These are phyloP conservation scores for Alligator sinensis DNA, from an alignment of 2,113 vertebrate genomes.

Conservation along the genomic window DNA sequence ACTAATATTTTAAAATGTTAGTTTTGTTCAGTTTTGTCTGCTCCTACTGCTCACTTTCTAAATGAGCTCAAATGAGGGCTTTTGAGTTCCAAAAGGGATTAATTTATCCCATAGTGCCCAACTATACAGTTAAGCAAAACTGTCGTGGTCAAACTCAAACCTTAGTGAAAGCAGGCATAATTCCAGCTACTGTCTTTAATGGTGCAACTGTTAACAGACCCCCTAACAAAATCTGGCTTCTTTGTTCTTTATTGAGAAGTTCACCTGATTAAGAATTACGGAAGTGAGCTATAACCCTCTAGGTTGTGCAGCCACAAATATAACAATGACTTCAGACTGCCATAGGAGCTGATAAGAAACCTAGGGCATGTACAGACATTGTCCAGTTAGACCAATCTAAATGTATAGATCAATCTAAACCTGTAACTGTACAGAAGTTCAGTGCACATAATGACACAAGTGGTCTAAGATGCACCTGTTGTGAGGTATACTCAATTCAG, in stretches of 20 bases:
- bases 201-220: neutral
- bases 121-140: neutral
- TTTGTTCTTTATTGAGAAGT: neutral
- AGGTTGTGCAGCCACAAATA: neutral
- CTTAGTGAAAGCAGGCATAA: fast-evolving
- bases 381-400: too few relatives aligned
- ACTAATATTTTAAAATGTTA: neutral
- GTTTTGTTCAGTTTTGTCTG: neutral
- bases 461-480: too few relatives aligned
- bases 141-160: neutral
- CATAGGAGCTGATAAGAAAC: neutral
- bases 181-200: neutral
- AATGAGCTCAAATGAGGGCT: neutral
- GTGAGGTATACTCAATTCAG: too few relatives aligned
- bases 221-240: neutral
- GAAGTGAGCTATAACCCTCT: neutral
- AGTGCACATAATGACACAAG: too few relatives aligned
- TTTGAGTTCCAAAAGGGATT: neutral
- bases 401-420: too few relatives aligned
- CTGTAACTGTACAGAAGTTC: too few relatives aligned
- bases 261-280: neutral
- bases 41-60: neutral
- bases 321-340: neutral
- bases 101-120: fast-evolving
- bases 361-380: neutral